Evolutionary conservation across 1,140 invertebrate genomes (phyloP), one percentile per base, ranked within the genome.

Genomic region (Musca domestica): DNA sequence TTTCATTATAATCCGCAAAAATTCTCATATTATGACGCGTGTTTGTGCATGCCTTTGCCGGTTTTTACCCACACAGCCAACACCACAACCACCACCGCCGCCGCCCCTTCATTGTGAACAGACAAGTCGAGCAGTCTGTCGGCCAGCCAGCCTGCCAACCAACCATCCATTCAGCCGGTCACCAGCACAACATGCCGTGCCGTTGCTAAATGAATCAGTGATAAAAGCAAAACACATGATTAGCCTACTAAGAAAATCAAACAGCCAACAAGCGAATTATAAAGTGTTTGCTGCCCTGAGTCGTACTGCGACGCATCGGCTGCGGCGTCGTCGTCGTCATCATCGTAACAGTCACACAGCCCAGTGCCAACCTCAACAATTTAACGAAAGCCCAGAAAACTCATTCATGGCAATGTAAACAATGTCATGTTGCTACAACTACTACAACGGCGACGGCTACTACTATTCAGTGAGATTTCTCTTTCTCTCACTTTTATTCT

Each of bases 181-280:
- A 14, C 20, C 49, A 52, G 64, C 41, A 46, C 68, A 49, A 52
- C 65, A 47, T 67, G 67, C 54, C 51, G 51, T 65, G n/a, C 4
- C 41, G 66, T 58, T 64, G 56, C 65, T 70, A 67, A 70, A 70
- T 70, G 66, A 70, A 67, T 58, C 69, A 67, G 56, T 67, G 67
- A 52, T 64, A 67, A 79, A 79, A 79, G 74, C 77, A 79, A 76
- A 79, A 79, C 77, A 79, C 72, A 79, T 79, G 77, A 79, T 80
- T 80, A 80, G 77, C 77, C 77, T 78, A 79, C 75, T 79, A 79
- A 78, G 76, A 72, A 68, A 69, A 69, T 51, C 63, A 56, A 52
- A 52, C 41, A 69, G 61, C 66, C 72, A 74, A 58, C 54, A 58
- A 61, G 5, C 6, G 34, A 41, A 41, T 41, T 41, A 12, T 9